phyloP scores from a whole-genome alignment of 2,888 invertebrate genomes.

The Meta bourneti region DNA sequence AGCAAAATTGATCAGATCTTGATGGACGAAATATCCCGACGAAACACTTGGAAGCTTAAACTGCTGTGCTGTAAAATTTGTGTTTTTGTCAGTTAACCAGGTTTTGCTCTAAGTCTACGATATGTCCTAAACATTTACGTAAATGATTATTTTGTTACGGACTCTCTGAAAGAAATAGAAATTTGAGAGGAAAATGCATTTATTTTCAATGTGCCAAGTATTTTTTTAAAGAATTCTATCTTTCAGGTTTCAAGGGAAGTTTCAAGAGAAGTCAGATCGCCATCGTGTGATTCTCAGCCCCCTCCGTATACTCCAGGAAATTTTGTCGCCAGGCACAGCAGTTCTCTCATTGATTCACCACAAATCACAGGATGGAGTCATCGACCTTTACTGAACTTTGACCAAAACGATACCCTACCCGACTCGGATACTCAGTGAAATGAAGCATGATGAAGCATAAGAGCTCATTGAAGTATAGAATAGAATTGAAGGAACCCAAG shows the following conservation, averaged over 20 bases:
- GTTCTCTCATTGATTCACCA: background rate
- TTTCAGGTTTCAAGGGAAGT: conserved; percentile 17
- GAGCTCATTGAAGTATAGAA: background rate
- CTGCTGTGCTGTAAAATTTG: no score
- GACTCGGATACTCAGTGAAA: background rate
- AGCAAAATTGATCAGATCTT: no score
- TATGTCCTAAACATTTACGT: no score
- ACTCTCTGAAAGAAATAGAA: no score
- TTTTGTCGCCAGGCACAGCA: background rate
- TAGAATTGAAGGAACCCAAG: background rate
- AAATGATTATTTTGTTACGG: no score
- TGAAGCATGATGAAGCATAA: background rate
- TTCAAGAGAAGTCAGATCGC: background rate
- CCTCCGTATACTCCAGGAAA: conserved; percentile 38
- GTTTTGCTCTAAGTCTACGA: no score
- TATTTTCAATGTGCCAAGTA: no score
- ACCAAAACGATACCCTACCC: conserved; percentile 5
- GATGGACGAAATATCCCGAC: no score
- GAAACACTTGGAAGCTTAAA: no score
- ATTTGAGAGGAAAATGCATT: no score
- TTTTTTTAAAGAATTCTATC: background rate
- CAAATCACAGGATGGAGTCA: conserved; percentile 39
- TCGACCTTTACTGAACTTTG: conserved; percentile 45
- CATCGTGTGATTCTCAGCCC: conserved; percentile 23
- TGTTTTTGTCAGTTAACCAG: no score